phyloP scores from a whole-genome alignment of 2,113 vertebrate species.

The Rostratula benghalensis region DNA sequence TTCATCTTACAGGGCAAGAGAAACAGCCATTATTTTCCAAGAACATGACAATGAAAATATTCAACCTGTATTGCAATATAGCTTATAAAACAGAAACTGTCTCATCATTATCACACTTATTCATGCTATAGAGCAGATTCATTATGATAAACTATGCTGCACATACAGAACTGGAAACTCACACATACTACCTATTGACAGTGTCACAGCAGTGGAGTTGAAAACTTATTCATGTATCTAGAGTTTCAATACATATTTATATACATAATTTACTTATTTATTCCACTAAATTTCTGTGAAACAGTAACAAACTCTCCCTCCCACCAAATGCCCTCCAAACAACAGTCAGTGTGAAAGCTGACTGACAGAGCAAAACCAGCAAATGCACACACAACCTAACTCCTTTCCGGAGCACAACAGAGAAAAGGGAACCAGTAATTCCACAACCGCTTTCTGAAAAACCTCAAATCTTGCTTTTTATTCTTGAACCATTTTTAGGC shows the following conservation, averaged over 20 bases:
- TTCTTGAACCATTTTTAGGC: neutral
- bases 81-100: neutral
- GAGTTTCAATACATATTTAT: neutral
- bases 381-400: accelerated
- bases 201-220: neutral
- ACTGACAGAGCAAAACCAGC: neutral
- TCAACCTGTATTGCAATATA: neutral
- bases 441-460: neutral
- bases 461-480: neutral
- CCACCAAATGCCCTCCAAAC: neutral
- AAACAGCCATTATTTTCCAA: neutral
- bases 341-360: accelerated
- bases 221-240: neutral
- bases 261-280: neutral
- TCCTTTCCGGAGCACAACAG: neutral
- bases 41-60: neutral
- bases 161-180: neutral
- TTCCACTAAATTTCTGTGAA: neutral
- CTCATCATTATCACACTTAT: neutral
- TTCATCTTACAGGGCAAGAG: neutral
- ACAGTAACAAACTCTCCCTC: neutral
- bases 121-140: neutral
- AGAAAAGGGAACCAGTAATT: neutral
- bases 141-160: neutral
- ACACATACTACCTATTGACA: neutral